Evolutionary conservation across 2,888 invertebrate species (phyloP).

Genomic region (Frankliniella fusca): DNA sequence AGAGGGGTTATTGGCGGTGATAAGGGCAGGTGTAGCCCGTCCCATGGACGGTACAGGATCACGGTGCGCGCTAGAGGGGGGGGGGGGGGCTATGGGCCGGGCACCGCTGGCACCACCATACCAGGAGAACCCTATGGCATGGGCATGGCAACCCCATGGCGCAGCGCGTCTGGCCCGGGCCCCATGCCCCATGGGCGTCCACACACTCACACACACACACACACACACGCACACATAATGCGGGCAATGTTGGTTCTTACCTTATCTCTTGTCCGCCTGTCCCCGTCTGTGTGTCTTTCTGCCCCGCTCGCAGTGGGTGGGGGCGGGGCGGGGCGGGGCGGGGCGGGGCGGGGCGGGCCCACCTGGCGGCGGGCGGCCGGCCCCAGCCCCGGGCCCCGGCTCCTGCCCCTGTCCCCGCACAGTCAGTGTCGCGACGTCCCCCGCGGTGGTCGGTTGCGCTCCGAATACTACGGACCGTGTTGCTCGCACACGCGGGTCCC

Average conservation of each 20-base stretch:
- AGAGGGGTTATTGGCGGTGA: background rate
- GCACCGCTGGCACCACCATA: too few species aligned
- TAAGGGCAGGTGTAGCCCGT: background rate
- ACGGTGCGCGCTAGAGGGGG: too few species aligned
- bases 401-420: background rate
- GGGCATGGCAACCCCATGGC: background rate
- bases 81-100: too few species aligned
- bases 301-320: background rate
- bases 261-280: background rate
- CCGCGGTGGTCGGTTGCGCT: background rate
- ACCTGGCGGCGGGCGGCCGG: background rate
- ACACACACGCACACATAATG: background rate
- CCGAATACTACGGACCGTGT: background rate
- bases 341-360: background rate
- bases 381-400: background rate
- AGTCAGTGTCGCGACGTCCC: background rate
- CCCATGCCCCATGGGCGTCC: background rate
- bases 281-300: constrained; percentile 7
- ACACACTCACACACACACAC: constrained; percentile 11
- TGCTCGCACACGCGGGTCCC: too few species aligned
- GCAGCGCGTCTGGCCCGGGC: background rate
- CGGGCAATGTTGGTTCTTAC: constrained; percentile 24
- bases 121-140: too few species aligned
- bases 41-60: background rate
- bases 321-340: background rate